phyloP scores from a whole-genome alignment of 2,797 vertebrate species.

The Micropoecilia bifurca region DNA sequence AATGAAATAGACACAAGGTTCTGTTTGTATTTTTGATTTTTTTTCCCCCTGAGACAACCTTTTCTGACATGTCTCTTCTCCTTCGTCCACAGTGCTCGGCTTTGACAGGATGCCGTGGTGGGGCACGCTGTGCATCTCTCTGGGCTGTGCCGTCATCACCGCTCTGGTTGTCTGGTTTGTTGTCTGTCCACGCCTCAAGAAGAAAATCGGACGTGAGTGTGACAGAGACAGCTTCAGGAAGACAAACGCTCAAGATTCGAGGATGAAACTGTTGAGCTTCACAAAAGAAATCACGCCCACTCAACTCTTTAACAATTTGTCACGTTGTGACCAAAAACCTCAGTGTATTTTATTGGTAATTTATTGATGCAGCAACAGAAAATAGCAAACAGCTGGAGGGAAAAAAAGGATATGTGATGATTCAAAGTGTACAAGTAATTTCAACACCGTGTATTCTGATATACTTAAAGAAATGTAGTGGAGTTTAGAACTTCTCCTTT shows the following conservation, averaged over 20 bases:
- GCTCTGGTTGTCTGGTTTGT: constrained; percentile 92
- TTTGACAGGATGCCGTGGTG: constrained; percentile 93
- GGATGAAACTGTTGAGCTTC: neutral
- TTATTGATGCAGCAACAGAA: neutral
- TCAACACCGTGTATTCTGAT: neutral
- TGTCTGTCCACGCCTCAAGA: constrained; percentile 93
- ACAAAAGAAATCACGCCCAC: neutral
- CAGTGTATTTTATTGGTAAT: neutral
- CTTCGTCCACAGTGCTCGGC: constrained; percentile 88
- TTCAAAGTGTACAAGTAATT: neutral
- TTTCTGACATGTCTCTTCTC: constrained; percentile 71
- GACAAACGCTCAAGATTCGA: neutral
- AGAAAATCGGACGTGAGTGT: constrained; percentile 92
- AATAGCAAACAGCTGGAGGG: neutral
- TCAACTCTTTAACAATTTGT: neutral
- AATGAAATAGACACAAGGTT: constrained; percentile 10
- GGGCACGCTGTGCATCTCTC: constrained; percentile 89
- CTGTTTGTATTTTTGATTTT: neutral
- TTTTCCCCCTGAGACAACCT: neutral
- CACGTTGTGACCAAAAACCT: neutral
- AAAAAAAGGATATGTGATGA: neutral
- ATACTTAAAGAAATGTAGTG: neutral
- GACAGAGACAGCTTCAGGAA: neutral
- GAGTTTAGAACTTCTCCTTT: neutral
- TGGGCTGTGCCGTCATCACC: constrained; percentile 87